phyloP scores from a whole-genome alignment of 1,140 invertebrate species.

The Bombus vancouverensis region DNA sequence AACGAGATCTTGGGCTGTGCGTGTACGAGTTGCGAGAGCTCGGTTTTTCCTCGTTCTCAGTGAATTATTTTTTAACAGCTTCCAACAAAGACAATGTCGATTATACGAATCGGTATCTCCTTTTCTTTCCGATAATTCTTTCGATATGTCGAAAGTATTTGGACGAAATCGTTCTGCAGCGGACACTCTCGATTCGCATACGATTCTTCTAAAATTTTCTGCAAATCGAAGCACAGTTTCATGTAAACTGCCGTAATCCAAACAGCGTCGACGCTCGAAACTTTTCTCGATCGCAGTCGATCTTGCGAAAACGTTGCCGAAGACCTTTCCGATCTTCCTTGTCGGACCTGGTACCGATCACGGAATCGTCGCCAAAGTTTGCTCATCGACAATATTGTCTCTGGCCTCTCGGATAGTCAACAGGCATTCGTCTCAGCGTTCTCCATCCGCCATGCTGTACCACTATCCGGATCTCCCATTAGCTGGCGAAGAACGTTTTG shows the following conservation, averaged over 20 bases:
- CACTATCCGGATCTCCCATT: conserved; percentile 69
- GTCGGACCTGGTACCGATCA: conserved; percentile 31
- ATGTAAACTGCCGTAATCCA: neutral
- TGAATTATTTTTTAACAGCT: neutral
- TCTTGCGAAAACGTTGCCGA: neutral
- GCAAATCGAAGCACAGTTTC: neutral
- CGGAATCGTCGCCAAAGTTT: conserved; percentile 53
- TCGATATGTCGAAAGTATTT: no score
- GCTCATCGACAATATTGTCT: conserved; percentile 58
- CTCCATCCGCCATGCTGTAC: conserved; percentile 60
- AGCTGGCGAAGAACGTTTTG: conserved; percentile 56
- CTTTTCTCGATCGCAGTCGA: neutral
- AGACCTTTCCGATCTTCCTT: conserved; percentile 9
- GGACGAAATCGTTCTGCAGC: no score
- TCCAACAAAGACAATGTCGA: no score
- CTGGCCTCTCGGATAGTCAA: conserved; percentile 29
- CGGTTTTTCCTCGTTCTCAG: no score
- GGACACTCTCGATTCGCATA: no score
- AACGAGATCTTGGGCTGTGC: no score
- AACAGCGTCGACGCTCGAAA: neutral
- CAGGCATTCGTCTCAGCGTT: conserved; percentile 50
- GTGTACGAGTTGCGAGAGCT: neutral
- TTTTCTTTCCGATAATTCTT: no score
- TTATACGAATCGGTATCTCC: no score
- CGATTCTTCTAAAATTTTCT: neutral